Evolutionary conservation across 2,797 vertebrate genomes (phyloP), one percentile per base, ranked within the genome.

Genomic region (Morus bassanus): DNA sequence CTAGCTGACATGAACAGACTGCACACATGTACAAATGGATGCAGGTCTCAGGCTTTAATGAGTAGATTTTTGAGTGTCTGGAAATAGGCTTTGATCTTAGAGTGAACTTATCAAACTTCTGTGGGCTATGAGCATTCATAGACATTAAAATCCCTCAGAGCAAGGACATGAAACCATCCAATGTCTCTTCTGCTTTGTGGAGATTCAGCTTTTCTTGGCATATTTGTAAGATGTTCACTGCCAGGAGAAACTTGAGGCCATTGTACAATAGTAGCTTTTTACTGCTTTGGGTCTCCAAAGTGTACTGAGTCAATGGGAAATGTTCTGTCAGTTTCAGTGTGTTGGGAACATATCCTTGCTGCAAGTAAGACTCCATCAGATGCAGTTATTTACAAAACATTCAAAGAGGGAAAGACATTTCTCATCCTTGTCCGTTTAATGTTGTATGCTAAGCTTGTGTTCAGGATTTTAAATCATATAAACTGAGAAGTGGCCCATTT

Each of bases 161-260:
- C 39, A 95, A 96, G 85, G 78, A 43, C 72, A 74, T 54, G 74
- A 86, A 96, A 57, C 54, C 30, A 33, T 83, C 81, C 68, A 45
- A 9, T 60, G 60, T 75, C 69, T 91, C 57, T 92, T 72, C 74
- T 67, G 74, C 81, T 88, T 91, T 89, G 61, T 88, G 87, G 63
- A 87, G 24, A 92, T 88, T 82, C 74, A 70, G 64, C 64, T 95
- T 91, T 85, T 96, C 45, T 89, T 89, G 68, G 57, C 60, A n/a
- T 79, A 39, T 87, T 77, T 72, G 18, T 85, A 72, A 72, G 63
- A 33, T 18, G 22, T 77, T 92, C 35, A 63, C 46, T 84, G 74
- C 35, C 57, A 81, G 72, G 22, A 96, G 72, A 94, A 88, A 92
- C 51, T 74, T 5, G 16, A 92, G 75, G 78, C 78, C 27, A 31